phyloP scores from a whole-genome alignment of 2,797 vertebrate genomes.

The Poecilia picta region DNA sequence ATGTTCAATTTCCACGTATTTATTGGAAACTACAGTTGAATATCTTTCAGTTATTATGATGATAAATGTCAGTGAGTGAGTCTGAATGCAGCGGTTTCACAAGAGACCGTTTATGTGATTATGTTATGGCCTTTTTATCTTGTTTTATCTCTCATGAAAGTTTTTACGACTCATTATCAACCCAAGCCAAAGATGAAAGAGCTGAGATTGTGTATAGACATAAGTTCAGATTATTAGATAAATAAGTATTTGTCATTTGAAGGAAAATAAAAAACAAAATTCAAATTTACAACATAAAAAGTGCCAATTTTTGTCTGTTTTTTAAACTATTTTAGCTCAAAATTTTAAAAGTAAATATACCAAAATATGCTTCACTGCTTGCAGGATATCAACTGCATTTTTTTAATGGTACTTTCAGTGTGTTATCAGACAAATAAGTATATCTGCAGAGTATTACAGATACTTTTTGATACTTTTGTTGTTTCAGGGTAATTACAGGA shows the following conservation, averaged over 20 bases:
- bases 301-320: too few species aligned
- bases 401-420: neutral
- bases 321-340: neutral
- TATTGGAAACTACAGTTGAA: neutral
- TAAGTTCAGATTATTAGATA: neutral
- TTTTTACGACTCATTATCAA: neutral
- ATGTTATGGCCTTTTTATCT: neutral
- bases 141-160: neutral
- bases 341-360: neutral
- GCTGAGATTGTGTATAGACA: too few species aligned
- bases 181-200: neutral
- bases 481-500: neutral
- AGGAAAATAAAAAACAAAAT: neutral
- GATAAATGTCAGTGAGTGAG: neutral
- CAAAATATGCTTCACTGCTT: neutral
- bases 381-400: neutral
- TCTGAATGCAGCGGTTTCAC: neutral
- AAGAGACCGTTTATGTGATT: neutral
- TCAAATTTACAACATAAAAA: neutral
- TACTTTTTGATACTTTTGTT: neutral
- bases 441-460: neutral
- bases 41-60: neutral
- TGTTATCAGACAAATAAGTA: neutral
- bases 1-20: neutral
- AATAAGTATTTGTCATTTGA: neutral